Base-by-base conservation (phyloP, 2,888 invertebrate genomes). In the Elegia similella region DNA sequence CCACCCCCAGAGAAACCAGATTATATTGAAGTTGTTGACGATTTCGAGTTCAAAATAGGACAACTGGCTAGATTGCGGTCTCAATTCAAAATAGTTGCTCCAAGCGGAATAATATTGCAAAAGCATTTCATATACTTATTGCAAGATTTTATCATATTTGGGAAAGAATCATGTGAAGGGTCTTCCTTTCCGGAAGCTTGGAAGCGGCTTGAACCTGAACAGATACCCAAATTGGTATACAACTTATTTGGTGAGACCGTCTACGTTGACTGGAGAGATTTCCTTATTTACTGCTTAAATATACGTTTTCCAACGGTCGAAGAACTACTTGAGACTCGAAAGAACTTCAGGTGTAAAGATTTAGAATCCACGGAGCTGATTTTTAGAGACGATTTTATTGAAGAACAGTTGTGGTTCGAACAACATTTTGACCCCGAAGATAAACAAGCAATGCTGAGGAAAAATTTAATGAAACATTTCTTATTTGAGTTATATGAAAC, bases 241-340 rank as follows among this genome's bases (percentile, higher is more conserved):
- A 65, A 75, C 38, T 60, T 94, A 13, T 95, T 93, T 71, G 94
- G 93, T 0, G 86, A 92, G 47, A 85, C 87, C 0, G 90, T 89
- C 8, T 92, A 92, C 61, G 69, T 94, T 8, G 93, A 94, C 67
- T 95, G 95, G 95, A 92, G 93, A 68, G 94, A 95, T 74, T 95
- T 95, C 68, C 80, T 95, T 10, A 84, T 95, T 62, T 92, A 92
- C 68, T 93, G 93, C 69, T 73, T 94, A 34, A 88, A 93, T 65
- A 70, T 94, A 8, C 79, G 84, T 46, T 93, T 86, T 73, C 95
- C 95, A 0, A 89, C 80, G 0, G 76, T 90, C 34, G 84, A 87
- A 1, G 92, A 95, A 63, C 72, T 95, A 57, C 70, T 95, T 44
- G 71, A 83, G 13, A 63, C 90, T 8, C 90, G 93, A 29, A 80